phyloP scores from a whole-genome alignment of 2,113 vertebrate genomes.

The Mixornis gularis region DNA sequence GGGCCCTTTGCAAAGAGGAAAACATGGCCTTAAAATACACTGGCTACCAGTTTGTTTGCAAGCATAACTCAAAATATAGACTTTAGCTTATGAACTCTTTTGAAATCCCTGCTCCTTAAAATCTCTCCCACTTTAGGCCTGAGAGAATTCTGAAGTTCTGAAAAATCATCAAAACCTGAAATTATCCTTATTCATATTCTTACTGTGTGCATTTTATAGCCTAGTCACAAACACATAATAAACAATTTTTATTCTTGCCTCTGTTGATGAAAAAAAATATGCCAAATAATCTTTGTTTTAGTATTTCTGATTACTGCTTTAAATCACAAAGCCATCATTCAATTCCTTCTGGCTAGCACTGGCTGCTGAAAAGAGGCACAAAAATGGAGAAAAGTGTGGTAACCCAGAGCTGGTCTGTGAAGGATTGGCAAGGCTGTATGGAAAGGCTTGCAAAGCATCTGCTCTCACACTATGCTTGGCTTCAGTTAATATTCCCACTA shows the following conservation, averaged over 20 bases:
- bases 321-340: not conserved
- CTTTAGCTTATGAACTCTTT: not conserved
- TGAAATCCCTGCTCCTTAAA: not conserved
- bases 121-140: not conserved
- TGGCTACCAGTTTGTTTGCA: not conserved
- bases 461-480: slow-evolving; percentile 36
- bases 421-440: not conserved
- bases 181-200: not conserved
- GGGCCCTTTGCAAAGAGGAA: not conserved
- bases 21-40: not conserved
- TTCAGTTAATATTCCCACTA: slow-evolving; percentile 31
- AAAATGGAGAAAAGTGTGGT: not conserved
- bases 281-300: not conserved
- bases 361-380: not conserved
- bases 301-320: slow-evolving; percentile 11
- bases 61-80: not conserved
- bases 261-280: not conserved
- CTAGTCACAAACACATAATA: not conserved
- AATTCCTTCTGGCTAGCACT: not conserved
- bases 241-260: not conserved
- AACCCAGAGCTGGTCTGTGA: slow-evolving; percentile 2
- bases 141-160: not conserved
- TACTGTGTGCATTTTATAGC: not conserved
- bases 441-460: slow-evolving; percentile 53
- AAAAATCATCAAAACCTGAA: not conserved